Percentiles rank a stretch among this genome's conserved stretches.
These are phyloP conservation scores for Verasper variegatus DNA, from an alignment of 2,113 vertebrate species.

Conservation along the genomic window DNA sequence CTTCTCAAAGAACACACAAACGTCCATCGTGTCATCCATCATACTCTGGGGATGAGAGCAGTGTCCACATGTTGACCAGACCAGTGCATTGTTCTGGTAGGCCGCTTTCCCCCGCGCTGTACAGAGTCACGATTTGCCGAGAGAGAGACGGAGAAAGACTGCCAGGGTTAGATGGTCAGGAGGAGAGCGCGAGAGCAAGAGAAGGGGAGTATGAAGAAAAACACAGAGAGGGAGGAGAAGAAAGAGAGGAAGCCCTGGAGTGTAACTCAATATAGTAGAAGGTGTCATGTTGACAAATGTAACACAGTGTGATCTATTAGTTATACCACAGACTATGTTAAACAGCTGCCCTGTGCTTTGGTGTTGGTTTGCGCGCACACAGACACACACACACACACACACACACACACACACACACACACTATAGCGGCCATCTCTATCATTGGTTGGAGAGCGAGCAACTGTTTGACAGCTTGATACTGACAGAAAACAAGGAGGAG, in stretches of 20 bases:
- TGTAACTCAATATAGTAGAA: conserved; percentile 84
- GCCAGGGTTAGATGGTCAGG: conserved; percentile 25
- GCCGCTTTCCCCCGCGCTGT: conserved; percentile 9
- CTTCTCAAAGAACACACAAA: conserved; percentile 22
- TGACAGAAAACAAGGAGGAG: conserved; percentile 70
- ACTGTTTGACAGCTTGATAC: conserved; percentile 51
- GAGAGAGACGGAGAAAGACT: conserved; percentile 16
- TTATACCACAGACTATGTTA: conserved; percentile 81
- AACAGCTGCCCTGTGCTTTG: conserved; percentile 69
- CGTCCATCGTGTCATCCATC: conserved; percentile 66
- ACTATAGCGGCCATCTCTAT: conserved; percentile 50
- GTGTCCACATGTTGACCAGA: conserved; percentile 40
- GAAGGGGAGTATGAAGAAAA: conserved; percentile 40
- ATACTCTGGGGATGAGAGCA: conserved; percentile 44
- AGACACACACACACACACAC: conserved; percentile 25
- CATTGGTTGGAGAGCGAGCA: conserved; percentile 53
- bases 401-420: conserved; percentile 27
- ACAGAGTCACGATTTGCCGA: conserved; percentile 33
- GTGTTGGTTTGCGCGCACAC: conserved; percentile 37
- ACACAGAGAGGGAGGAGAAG: conserved; percentile 37
- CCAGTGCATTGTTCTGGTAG: conserved; percentile 50
- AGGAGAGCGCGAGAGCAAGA: conserved; percentile 10
- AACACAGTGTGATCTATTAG: conserved; percentile 78
- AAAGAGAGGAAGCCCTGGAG: conserved; percentile 75
- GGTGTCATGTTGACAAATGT: conserved; percentile 85